These are phyloP conservation scores for Lepilemur septentrionalis DNA, from an alignment of 2,797 vertebrate genomes.

Conservation along the genomic window DNA sequence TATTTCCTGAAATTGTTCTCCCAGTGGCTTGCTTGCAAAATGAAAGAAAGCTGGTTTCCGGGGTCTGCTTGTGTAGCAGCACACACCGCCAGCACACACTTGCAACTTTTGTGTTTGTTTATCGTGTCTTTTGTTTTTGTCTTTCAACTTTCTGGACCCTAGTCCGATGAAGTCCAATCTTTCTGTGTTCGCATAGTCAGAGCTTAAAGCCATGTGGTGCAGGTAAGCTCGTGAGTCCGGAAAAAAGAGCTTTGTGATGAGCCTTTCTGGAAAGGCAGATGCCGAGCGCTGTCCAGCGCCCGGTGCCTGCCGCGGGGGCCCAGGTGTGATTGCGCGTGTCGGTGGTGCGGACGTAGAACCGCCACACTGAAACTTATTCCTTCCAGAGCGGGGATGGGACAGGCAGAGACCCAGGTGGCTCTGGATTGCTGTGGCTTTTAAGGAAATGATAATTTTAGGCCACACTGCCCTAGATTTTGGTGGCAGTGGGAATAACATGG, in stretches of 20 bases:
- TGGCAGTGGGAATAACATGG: conserved; percentile 79
- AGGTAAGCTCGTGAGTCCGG: conserved; percentile 55
- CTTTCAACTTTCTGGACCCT: conserved; percentile 71
- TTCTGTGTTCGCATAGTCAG: conserved; percentile 23
- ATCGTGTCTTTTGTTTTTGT: background rate
- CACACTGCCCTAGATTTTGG: conserved; percentile 78
- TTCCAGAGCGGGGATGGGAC: background rate
- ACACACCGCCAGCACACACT: background rate
- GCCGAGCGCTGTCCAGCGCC: background rate
- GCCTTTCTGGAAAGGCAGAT: background rate
- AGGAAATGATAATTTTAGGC: conserved; percentile 78
- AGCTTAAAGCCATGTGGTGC: background rate
- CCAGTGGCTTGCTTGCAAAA: conserved; percentile 43
- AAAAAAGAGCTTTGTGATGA: conserved; percentile 9
- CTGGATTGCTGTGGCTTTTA: conserved; percentile 72
- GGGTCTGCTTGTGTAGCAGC: conserved; percentile 67
- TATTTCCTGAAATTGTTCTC: conserved; percentile 71
- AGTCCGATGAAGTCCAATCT: conserved; percentile 54
- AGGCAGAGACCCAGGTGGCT: background rate
- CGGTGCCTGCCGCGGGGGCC: background rate
- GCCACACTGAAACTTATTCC: rapidly evolving
- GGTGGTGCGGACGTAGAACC: background rate
- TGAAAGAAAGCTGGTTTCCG: conserved; percentile 73
- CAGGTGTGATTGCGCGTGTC: background rate
- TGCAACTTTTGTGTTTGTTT: background rate